Base-by-base conservation (phyloP, 1,140 invertebrate species). In the Sitophilus oryzae region DNA sequence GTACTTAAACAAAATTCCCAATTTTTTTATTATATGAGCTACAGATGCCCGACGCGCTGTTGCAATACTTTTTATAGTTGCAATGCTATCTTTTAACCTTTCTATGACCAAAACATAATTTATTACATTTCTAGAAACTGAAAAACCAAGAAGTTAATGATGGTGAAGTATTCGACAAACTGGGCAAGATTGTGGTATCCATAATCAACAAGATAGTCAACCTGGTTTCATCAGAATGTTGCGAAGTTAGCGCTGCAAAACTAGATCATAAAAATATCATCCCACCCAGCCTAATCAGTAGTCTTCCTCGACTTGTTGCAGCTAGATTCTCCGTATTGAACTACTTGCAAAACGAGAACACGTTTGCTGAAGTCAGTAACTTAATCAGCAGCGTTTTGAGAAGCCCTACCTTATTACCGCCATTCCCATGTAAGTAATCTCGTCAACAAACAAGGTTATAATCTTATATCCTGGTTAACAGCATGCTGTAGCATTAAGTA, bases 321-420 rank as follows among this genome's bases (percentile, higher is more conserved):
- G 56, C 79, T 9, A 75, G 71, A 40, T 70, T 81, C 23, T 86
- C 82, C 18, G 16, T 78, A 0, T n/a, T 86, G 2, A 79, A 77
- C 62, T 76, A 79, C 44, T 5, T 86, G 2, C 30, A 77, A 0
- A 76, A 77, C 22, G 76, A 78, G 34, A 81, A 86, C 35, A 25
- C 42, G 6, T 56, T 66, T 77, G 20, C 52, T 14, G 54, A 60
- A 20, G 5, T 59, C 6, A 30, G 43, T 1, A 41, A 49, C 21
- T 51, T 63, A 21, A 36, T 65, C 10, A 43, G 63, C 2, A 54
- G 48, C 11, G 46, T 67, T 3, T 25, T 71, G 20, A 56, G 76
- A 0, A 71, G 78, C 60, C 69, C 75, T 6, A 73, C 81, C 53
- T 70, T 79, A 55, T 58, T 84, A 44, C 77, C 80, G 62, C 76